Conservation (phyloP, 2,888 invertebrate species). For the Uloborus plumipes region DNA sequence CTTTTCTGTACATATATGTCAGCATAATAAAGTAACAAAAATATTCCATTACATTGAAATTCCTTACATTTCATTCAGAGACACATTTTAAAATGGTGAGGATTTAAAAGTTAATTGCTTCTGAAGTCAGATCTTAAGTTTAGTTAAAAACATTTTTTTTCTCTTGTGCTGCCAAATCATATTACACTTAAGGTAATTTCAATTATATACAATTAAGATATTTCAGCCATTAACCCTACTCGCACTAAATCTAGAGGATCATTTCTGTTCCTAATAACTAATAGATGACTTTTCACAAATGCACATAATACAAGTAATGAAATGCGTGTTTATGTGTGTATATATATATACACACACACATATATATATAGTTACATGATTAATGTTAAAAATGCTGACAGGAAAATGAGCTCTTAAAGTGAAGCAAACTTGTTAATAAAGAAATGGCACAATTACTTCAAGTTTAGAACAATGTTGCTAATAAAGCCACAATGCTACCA, state of each 20-base stretch:
- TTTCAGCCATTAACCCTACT: slow-evolving; percentile 17
- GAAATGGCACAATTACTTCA: slow-evolving; percentile 49
- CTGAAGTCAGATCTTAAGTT: background rate
- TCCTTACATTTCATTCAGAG: too few relatives aligned
- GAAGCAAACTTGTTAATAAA: slow-evolving; percentile 19
- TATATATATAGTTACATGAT: slow-evolving; percentile 18
- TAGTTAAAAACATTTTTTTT: background rate
- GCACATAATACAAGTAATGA: slow-evolving; percentile 55
- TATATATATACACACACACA: too few relatives aligned
- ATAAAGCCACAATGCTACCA: background rate
- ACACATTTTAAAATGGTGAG: too few relatives aligned
- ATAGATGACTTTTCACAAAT: slow-evolving; percentile 53
- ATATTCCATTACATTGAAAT: background rate
- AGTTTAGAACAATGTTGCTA: slow-evolving; percentile 15
- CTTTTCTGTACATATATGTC: slow-evolving; percentile 33
- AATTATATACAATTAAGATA: too few relatives aligned
- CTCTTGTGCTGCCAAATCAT: too few relatives aligned
- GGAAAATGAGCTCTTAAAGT: slow-evolving; percentile 3
- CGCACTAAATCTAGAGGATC: slow-evolving; percentile 26
- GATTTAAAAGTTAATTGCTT: too few relatives aligned
- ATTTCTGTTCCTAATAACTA: slow-evolving; percentile 53
- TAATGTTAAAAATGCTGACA: slow-evolving; percentile 58
- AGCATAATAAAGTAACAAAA: background rate
- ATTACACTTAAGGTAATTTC: too few relatives aligned
- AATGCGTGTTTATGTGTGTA: slow-evolving; percentile 15